A percentile compares a stretch with the other conserved stretches of the same genome.
Conservation (phyloP, 1,140 invertebrate species). For the Elysia chlorotica region DNA sequence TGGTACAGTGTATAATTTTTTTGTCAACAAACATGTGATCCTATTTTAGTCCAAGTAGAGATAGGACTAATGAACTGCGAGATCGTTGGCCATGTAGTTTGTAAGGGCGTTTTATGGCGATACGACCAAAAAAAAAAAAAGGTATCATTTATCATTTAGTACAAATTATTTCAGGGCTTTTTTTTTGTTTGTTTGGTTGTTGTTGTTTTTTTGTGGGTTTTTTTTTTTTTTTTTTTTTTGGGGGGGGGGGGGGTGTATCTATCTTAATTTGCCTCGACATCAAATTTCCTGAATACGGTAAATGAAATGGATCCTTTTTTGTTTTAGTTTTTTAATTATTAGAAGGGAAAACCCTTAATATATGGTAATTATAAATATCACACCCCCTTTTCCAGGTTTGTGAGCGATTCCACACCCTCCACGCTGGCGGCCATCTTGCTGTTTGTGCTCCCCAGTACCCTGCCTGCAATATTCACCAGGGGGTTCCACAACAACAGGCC, state of each 20-base stretch:
- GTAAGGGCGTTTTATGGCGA: too few species aligned
- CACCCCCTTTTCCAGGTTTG: slow-evolving; percentile 59
- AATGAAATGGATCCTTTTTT: neutral
- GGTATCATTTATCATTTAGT: too few species aligned
- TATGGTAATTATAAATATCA: slow-evolving; percentile 25
- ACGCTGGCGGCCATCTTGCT: slow-evolving; percentile 44
- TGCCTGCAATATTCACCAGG: slow-evolving; percentile 26
- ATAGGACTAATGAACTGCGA: too few species aligned
- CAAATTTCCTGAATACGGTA: neutral
- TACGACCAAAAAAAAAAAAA: too few species aligned
- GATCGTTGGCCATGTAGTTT: too few species aligned
- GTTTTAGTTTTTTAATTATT: neutral
- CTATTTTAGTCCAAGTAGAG: too few species aligned
- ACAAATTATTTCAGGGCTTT: too few species aligned
- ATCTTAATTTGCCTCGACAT: neutral
- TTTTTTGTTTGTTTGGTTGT: too few species aligned
- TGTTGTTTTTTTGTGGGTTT: too few species aligned
- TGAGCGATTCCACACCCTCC: slow-evolving; percentile 57
- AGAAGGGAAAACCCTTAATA: neutral
- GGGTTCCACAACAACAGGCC: too few species aligned
- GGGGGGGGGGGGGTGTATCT: neutral
- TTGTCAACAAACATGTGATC: too few species aligned
- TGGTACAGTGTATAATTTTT: too few species aligned
- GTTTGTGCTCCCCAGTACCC: slow-evolving; percentile 47
- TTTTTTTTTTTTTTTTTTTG: neutral